Base-by-base conservation (phyloP, 2,797 vertebrate genomes). In the Nyctalus aviator region DNA sequence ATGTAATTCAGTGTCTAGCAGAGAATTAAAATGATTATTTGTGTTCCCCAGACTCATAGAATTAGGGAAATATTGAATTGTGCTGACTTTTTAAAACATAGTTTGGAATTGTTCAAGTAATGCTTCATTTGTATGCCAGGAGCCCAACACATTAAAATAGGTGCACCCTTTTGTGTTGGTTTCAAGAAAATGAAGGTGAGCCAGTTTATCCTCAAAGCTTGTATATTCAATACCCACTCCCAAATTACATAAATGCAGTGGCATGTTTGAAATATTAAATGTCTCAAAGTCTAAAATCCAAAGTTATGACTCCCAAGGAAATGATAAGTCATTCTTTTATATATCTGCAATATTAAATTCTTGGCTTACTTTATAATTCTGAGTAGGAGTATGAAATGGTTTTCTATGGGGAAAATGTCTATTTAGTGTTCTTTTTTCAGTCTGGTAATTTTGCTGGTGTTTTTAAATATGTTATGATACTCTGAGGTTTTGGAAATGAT, bases 11-110 rank as follows among this genome's bases (percentile, higher is more conserved):
- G 77, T 89, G 83, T 95, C 92, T 96, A 91, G 93, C 37, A 30
- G 66, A 92, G 94, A 97, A 95, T 96, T 96, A 97, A 94, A 96
- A 95, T 96, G 83, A 95, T 95, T 95, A 97, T 96, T 97, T 94
- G 95, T 95, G 86, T 95, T 95, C 76, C 79, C 79, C 9, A 94
- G 88, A 96, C 90, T 94, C 83, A 64, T 71, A 91, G 85, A 96
- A 95, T 95, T 89, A 96, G 85, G 50, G 32, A 93, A 96, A 96
- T 85, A 91, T 48, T 94, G 92, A 95, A 95, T 68, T 84, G 50
- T 92, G 92, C 79, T 94, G 93, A 94, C 89, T 96, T 94, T 94
- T 75, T 82, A 44, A 96, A 93, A 95, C 85, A 88, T 88, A 94
- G 32, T 94, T 93, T 93, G 85, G 50, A 95, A 92, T 92, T 93